Evolutionary conservation across 2,797 vertebrate species (phyloP).

Genomic region (Myotis planiceps): DNA sequence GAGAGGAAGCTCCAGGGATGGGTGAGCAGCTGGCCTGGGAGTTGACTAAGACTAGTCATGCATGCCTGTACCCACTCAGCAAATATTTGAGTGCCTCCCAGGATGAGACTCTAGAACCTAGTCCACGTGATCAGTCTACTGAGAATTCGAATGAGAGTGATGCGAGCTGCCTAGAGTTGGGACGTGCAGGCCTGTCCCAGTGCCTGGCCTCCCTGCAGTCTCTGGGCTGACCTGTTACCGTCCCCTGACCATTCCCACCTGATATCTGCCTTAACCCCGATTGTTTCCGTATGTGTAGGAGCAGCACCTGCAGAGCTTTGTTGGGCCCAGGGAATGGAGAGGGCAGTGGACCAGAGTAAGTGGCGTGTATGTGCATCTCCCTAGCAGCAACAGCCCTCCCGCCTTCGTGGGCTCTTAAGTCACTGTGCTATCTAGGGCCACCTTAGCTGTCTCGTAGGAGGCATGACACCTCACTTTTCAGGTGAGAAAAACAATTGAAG

Average conservation of each 20-base stretch:
- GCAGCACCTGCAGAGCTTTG: not conserved
- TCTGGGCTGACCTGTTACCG: not conserved
- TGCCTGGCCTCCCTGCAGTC: not conserved
- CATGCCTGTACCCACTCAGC: not conserved
- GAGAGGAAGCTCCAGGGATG: not conserved
- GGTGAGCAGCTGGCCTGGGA: not conserved
- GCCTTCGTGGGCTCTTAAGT: not conserved
- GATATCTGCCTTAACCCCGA: not conserved
- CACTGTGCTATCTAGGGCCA: not conserved
- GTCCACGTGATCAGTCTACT: not conserved
- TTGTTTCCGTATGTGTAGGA: not conserved
- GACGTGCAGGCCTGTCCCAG: not conserved
- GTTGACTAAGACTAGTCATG: conserved; percentile 11
- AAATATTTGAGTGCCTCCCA: not conserved
- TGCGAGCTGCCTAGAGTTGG: not conserved
- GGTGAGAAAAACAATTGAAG: not conserved
- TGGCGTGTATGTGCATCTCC: not conserved
- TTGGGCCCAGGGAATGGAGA: not conserved
- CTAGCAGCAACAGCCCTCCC: not conserved
- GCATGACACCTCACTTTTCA: not conserved
- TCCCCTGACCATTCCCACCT: not conserved
- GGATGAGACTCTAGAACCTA: not conserved
- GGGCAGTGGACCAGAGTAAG: not conserved
- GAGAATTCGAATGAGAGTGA: conserved; percentile 36
- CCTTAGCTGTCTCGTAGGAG: not conserved